Evolutionary conservation across 2,888 invertebrate species (phyloP).

Genomic region (Tachina grossa): DNA sequence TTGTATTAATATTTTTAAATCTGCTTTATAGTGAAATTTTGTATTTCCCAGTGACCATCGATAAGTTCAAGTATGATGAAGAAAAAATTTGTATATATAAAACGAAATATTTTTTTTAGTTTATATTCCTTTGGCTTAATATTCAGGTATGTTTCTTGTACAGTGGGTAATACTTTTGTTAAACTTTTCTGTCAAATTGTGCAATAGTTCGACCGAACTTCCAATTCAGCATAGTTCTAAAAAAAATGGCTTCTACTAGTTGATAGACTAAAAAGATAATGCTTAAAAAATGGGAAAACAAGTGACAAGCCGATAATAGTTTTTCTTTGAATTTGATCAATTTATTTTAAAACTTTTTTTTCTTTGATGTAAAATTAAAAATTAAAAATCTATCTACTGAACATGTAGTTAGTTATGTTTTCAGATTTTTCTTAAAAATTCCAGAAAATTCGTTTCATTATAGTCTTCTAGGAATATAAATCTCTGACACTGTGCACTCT

Average conservation of each 20-base stretch:
- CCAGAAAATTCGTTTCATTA: no score
- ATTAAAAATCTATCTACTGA: no score
- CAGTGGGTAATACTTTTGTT: constrained; percentile 11
- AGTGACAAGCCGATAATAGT: no score
- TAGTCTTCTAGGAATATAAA: background rate
- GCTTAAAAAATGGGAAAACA: no score
- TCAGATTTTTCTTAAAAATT: no score
- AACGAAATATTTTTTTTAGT: constrained; percentile 43
- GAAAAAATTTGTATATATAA: constrained; percentile 43
- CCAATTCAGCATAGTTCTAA: no score
- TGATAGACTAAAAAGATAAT: no score
- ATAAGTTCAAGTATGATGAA: constrained; percentile 53
- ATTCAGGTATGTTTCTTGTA: constrained; percentile 1
- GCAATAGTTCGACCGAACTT: background rate
- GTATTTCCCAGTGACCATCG: constrained; percentile 33
- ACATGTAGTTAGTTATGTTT: no score
- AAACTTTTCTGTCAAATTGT: background rate
- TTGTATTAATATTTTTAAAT: background rate
- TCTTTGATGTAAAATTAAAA: no score
- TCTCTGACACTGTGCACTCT: constrained; percentile 1
- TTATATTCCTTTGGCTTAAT: constrained; percentile 28
- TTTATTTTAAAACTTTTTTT: no score
- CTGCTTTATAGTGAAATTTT: constrained; percentile 19
- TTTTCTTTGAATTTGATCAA: no score
- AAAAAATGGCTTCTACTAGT: no score